A percentile compares a stretch with the other conserved stretches of the same genome.
Conservation (phyloP, 2,888 invertebrate species). For the Agrotis clavis region DNA sequence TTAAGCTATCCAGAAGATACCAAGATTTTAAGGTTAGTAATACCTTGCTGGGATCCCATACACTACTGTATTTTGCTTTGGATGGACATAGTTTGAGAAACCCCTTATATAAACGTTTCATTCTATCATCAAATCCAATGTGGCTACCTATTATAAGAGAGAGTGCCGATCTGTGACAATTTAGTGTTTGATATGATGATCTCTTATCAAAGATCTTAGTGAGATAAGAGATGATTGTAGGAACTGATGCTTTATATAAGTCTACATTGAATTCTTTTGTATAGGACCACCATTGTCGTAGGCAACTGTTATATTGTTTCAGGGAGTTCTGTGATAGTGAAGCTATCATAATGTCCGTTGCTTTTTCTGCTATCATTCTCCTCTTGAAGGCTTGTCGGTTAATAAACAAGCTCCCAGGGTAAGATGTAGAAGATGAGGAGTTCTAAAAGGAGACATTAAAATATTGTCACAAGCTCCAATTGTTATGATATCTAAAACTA, state of each 20-base stretch:
- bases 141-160: neutral
- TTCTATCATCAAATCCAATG: neutral
- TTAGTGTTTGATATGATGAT: no score
- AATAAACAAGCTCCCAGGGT: constrained; percentile 1
- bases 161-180: neutral
- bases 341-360: constrained; percentile 1
- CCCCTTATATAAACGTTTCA: neutral
- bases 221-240: neutral
- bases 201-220: neutral
- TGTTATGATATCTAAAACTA: neutral
- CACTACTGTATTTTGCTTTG: constrained; percentile 2
- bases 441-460: neutral
- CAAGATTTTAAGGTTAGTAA: neutral
- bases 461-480: neutral
- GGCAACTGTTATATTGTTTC: constrained; percentile 3
- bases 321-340: no score
- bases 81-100: neutral
- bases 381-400: constrained; percentile 3
- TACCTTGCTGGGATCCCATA: constrained; percentile 13
- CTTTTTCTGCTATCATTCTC: constrained; percentile 7
- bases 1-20: constrained; percentile 7
- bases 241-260: constrained; percentile 1
- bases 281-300: constrained; percentile 3
- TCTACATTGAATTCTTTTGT: neutral
- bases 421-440: neutral